Base-by-base conservation (phyloP, 2,888 invertebrate species). In the Agonum fuliginosum region DNA sequence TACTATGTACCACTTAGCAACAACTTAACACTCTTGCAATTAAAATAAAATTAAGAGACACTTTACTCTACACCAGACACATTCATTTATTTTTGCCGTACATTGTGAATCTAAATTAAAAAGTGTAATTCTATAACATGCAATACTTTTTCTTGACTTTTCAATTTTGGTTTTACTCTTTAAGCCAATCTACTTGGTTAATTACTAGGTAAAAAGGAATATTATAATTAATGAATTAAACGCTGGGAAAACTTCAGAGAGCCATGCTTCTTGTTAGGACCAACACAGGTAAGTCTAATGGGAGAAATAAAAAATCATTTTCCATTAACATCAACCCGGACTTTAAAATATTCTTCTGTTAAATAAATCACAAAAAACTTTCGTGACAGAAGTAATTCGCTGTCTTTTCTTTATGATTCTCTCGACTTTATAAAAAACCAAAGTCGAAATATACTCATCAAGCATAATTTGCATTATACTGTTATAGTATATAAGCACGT, bases 1-100 rank as follows among this genome's bases (percentile, higher is more conserved):
- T 54, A 54, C 54, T 22, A 54, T 54, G 54, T 54, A 54, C 24
- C 54, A 54, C 20, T 54, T 54, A 54, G 10, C 54, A 54, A 54
- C 54, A 22, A 54, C 54, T 54, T 54, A 24, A 54, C 24, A 2
- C 54, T 12, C 24, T 12, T 54, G 24, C 24, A 54, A 54, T 54
- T 54, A 54, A 54, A 54, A 54, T 54, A 54, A 54, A 54, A 24
- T 37, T 54, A 54, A 54, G 54, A 22, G 20, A n/a, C 54, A n/a
- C 54, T 54, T 24, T 22, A 12, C 22, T 12, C 54, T 2, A 24
- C n/a, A 22, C 22, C 54, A 20, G 24, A 24, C 54, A 24, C 24
- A 24, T n/a, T 19, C 19, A 46, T 19, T 17, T 46, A 19, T 46
- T 46, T 46, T 19, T 46, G 12, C 14, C 3, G 46, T 6, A 46